These are phyloP conservation scores for Arremon aurantiirostris DNA, from an alignment of 2,797 vertebrate genomes.

Conservation along the genomic window DNA sequence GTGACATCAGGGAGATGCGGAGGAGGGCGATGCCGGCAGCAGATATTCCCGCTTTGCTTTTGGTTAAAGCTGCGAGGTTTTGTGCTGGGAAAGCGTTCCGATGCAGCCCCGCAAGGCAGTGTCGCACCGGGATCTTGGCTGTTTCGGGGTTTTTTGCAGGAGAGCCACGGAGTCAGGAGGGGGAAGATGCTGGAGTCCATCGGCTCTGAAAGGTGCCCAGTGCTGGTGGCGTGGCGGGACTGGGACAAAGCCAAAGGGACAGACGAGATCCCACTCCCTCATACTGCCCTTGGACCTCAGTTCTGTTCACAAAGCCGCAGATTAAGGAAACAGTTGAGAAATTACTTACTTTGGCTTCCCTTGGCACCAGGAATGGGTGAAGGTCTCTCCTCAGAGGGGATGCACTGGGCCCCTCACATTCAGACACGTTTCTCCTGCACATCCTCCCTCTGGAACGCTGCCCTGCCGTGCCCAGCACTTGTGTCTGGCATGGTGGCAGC, in stretches of 20 bases:
- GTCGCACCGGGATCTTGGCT: accelerated
- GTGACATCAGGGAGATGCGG: conserved; percentile 55
- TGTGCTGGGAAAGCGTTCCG: not conserved
- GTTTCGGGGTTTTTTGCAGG: accelerated
- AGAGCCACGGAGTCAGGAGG: accelerated
- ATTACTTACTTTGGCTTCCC: not conserved
- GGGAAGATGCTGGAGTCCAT: not conserved
- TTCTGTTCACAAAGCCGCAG: not conserved
- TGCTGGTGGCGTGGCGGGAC: not conserved
- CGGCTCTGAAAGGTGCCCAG: not conserved
- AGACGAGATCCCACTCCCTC: accelerated
- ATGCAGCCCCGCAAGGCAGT: not conserved
- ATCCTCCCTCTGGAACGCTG: not conserved
- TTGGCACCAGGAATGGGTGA: accelerated
- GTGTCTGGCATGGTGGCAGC: accelerated
- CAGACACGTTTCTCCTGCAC: accelerated
- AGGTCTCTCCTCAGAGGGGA: not conserved
- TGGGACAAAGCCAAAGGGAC: not conserved
- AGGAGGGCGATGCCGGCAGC: not conserved
- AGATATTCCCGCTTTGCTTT: not conserved
- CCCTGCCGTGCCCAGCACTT: not conserved
- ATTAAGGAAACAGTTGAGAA: not conserved
- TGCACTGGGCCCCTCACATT: accelerated
- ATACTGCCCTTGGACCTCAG: accelerated
- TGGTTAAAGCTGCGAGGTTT: not conserved